Evolutionary conservation across 2,888 invertebrate species (phyloP), one percentile per base, ranked within the genome.

Genomic region (Acholoe squamosa): DNA sequence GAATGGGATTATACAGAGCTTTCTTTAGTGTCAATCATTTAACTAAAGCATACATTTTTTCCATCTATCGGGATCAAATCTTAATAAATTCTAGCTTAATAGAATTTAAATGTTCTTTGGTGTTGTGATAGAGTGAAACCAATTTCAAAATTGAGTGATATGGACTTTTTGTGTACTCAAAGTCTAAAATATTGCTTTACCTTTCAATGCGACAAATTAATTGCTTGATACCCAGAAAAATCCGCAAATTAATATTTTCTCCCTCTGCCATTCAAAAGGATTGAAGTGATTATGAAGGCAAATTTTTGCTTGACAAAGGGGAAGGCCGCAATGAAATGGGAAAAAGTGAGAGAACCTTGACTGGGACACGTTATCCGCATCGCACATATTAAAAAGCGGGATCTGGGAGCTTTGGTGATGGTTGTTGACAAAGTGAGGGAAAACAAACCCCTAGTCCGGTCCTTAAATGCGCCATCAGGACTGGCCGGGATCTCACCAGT

Each of bases 341-440:
- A 71, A 71, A 71, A 61, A 61, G 61, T n/a, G 43, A 43, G 19
- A 14, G 61, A 28, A 28, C 71, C 71, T 71, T 71, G 71, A 71
- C 71, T 71, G 25, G 71, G 80, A 33, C 80, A 80, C 80, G 80
- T 80, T 80, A 80, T 80, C 80, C 80, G 16, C 80, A 80, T 80
- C 19, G 33, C 34, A 34, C 34, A 80, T 80, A 80, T 80, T 80
- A 80, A 80, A 80, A 80, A 80, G 80, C 80, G 33, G 80, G 80
- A 33, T 80, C 34, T 19, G 16, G 16, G 43, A 1, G 19, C 80
- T 80, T 80, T 80, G 80, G 34, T 80, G 80, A 80, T n/a, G 19
- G 34, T 33, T 80, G 80, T 80, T 80, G 80, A 80, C 80, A 34
- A 80, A 80, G 80, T 80, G 80, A 19, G 71, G 80, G 19, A 34